These are phyloP conservation scores for Oceanites oceanicus DNA, from an alignment of 2,113 vertebrate species.

Conservation along the genomic window DNA sequence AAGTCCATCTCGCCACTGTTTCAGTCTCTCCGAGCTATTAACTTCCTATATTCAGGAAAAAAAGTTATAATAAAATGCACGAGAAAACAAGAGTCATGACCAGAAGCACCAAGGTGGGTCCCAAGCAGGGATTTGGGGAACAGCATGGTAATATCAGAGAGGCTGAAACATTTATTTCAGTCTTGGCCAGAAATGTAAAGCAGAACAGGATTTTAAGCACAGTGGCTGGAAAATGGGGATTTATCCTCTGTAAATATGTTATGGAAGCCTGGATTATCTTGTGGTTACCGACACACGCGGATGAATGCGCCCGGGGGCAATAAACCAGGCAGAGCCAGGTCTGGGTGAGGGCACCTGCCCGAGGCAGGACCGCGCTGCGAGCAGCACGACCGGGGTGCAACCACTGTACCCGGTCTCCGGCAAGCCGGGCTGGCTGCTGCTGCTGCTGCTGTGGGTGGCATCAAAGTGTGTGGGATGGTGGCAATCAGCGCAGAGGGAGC, in stretches of 20 bases:
- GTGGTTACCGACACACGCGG: fast-evolving
- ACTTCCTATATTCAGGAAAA: neutral
- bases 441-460: conserved; percentile 2
- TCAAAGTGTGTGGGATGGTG: neutral
- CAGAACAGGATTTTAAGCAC: neutral
- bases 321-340: neutral
- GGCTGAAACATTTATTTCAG: neutral
- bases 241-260: neutral
- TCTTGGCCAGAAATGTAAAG: neutral
- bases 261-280: neutral
- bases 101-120: neutral
- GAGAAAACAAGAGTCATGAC: neutral
- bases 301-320: fast-evolving
- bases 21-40: fast-evolving
- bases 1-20: neutral
- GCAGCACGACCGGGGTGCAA: fast-evolving
- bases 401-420: fast-evolving
- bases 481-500: neutral
- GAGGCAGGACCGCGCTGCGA: neutral
- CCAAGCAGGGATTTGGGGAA: neutral
- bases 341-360: neutral
- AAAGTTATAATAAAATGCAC: neutral
- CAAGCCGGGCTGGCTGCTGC: neutral
- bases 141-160: too few species aligned
- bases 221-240: neutral